A percentile compares a stretch with the other conserved stretches of the same genome.
Evolutionary conservation across 2,797 vertebrate genomes (phyloP).

Genomic region (Ammospiza maritima): DNA sequence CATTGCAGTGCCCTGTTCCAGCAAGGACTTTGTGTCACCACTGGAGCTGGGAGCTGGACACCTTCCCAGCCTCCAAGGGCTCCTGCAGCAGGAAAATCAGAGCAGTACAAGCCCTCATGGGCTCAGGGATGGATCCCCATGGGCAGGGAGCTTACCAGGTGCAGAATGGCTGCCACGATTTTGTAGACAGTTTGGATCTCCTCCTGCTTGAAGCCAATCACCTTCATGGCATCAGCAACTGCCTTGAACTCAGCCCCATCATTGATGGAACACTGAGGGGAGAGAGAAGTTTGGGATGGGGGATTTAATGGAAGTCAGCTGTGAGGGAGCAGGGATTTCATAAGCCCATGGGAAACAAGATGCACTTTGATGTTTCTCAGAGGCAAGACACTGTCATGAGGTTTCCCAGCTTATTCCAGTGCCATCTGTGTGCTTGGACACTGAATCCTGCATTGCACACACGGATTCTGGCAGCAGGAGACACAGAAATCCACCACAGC

Average conservation of each 20-base stretch:
- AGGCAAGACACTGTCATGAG: not conserved
- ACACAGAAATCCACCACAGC: not conserved
- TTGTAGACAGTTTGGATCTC: slow-evolving; percentile 96
- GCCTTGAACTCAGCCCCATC: slow-evolving; percentile 93
- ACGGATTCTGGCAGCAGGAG: not conserved
- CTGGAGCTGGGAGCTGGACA: not conserved
- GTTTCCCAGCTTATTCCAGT: not conserved
- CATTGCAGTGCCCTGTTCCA: not conserved
- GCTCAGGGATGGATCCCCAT: fast-evolving
- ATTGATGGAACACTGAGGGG: slow-evolving; percentile 87
- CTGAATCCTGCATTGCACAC: not conserved
- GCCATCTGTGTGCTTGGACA: fast-evolving
- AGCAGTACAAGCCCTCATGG: not conserved
- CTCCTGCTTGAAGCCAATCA: slow-evolving; percentile 94
- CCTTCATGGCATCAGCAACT: slow-evolving; percentile 96
- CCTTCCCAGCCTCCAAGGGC: not conserved
- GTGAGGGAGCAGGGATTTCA: not conserved
- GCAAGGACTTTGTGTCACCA: not conserved
- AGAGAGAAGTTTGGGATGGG: not conserved
- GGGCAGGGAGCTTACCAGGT: slow-evolving; percentile 83
- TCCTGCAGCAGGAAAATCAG: not conserved
- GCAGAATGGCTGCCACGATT: slow-evolving; percentile 93
- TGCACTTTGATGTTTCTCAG: not conserved
- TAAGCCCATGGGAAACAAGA: not conserved
- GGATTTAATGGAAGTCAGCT: not conserved